phyloP scores from a whole-genome alignment of 2,888 invertebrate genomes.

The Agrochola circellaris region DNA sequence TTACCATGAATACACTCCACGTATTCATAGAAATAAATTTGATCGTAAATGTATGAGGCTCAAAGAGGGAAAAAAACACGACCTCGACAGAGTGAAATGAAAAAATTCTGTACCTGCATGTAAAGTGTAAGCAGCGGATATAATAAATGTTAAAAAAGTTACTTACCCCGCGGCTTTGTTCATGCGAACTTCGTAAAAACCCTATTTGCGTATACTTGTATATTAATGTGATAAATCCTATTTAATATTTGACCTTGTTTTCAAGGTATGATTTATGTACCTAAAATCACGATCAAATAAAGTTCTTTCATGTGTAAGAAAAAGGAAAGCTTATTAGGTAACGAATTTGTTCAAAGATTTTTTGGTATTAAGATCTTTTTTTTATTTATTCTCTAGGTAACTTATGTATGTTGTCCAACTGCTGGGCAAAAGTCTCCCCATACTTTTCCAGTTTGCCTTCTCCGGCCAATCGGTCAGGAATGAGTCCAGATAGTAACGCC shows the following conservation, averaged over 20 bases:
- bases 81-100: slow-evolving; percentile 35
- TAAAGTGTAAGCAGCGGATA: slow-evolving; percentile 46
- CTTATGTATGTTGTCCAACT: no score
- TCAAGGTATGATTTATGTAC: slow-evolving; percentile 13
- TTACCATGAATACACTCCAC: slow-evolving; percentile 3
- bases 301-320: background rate
- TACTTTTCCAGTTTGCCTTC: no score
- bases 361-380: background rate
- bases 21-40: slow-evolving; percentile 34
- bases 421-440: no score
- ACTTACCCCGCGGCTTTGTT: slow-evolving; percentile 30
- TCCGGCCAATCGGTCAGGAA: no score
- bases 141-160: slow-evolving; percentile 60
- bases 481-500: no score
- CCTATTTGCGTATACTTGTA: slow-evolving; percentile 25
- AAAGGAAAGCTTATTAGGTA: background rate
- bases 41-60: slow-evolving; percentile 35
- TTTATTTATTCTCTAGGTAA: no score
- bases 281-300: slow-evolving; percentile 15
- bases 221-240: slow-evolving; percentile 46
- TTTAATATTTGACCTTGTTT: slow-evolving; percentile 33
- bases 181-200: slow-evolving; percentile 24
- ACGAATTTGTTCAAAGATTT: background rate
- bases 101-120: slow-evolving; percentile 37
- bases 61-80: slow-evolving; percentile 21